These are phyloP conservation scores for Clarias macrocephalus DNA, from an alignment of 2,113 vertebrate genomes.

Conservation along the genomic window DNA sequence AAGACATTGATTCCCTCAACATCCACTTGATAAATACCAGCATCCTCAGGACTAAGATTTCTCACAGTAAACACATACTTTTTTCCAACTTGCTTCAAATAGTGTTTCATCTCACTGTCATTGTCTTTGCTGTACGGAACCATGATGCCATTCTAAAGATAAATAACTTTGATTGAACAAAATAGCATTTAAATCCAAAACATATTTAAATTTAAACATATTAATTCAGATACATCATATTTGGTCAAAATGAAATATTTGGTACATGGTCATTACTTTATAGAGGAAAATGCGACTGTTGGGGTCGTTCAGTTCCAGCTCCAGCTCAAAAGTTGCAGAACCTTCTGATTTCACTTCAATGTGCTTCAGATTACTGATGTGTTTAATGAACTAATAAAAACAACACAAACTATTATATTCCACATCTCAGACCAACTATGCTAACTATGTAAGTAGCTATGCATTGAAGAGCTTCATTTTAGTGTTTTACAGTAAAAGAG, in stretches of 20 bases:
- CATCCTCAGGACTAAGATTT: constrained; percentile 76
- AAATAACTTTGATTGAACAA: neutral
- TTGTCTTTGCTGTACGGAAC: constrained; percentile 68
- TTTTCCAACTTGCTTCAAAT: constrained; percentile 77
- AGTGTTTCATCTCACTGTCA: constrained; percentile 65
- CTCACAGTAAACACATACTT: constrained; percentile 80
- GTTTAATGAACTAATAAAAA: constrained; percentile 72
- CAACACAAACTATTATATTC: neutral
- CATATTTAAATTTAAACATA: neutral
- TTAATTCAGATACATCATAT: neutral
- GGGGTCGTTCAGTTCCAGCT: constrained; percentile 82
- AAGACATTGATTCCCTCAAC: constrained; percentile 83
- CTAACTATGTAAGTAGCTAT: neutral
- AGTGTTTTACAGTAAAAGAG: neutral
- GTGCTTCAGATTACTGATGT: constrained; percentile 74
- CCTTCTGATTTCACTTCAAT: constrained; percentile 73
- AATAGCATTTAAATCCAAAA: neutral
- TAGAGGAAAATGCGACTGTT: constrained; percentile 82
- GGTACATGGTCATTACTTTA: constrained; percentile 73
- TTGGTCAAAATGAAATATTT: neutral
- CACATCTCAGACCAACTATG: neutral
- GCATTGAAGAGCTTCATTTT: neutral
- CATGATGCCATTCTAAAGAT: constrained; percentile 78
- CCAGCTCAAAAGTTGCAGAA: constrained; percentile 78
- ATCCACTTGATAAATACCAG: constrained; percentile 85